Percentiles rank a stretch among this genome's conserved stretches.
These are phyloP conservation scores for Phyllotreta cruciferae DNA, from an alignment of 2,888 invertebrate species.

Conservation along the genomic window DNA sequence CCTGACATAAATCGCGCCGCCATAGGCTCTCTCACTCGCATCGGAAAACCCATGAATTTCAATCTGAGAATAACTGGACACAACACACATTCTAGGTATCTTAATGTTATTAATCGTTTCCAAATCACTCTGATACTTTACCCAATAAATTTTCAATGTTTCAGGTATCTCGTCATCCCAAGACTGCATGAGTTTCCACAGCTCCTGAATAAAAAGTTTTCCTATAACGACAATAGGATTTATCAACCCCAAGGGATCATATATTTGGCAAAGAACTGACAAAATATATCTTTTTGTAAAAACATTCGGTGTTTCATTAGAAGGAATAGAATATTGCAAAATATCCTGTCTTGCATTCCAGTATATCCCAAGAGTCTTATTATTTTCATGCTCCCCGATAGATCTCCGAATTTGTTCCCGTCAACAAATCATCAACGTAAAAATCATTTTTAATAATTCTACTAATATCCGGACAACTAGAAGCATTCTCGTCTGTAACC, in stretches of 20 bases:
- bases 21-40: slow-evolving; percentile 16
- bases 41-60: slow-evolving; percentile 20
- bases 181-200: slow-evolving; percentile 30
- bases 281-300: slow-evolving; percentile 32
- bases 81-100: slow-evolving; percentile 15
- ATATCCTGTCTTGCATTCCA: slow-evolving; percentile 29
- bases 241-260: slow-evolving; percentile 31
- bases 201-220: slow-evolving; percentile 31
- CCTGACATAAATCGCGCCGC: neutral
- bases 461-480: slow-evolving; percentile 32
- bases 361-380: slow-evolving; percentile 32
- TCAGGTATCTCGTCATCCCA: slow-evolving; percentile 33
- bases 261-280: slow-evolving; percentile 32
- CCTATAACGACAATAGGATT: slow-evolving; percentile 25
- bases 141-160: slow-evolving; percentile 2
- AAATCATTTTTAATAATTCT: slow-evolving; percentile 40
- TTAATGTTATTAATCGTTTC: neutral
- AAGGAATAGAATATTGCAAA: slow-evolving; percentile 24
- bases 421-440: slow-evolving; percentile 51
- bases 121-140: slow-evolving; percentile 9
- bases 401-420: slow-evolving; percentile 34
- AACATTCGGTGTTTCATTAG: neutral
- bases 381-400: slow-evolving; percentile 23
- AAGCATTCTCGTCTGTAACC: slow-evolving; percentile 40
- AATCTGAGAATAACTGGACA: slow-evolving; percentile 5